phyloP scores from a whole-genome alignment of 2,113 vertebrate species.

The human (Homo sapiens) region GRCh38 chr3:129126001-129126500 shows the following conservation, averaged over 20 bases:
- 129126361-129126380: not conserved
- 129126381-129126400: not conserved
- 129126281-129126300: too few species aligned
- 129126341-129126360: not conserved
- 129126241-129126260: not conserved
- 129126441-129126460: not conserved
- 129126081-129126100: not conserved
- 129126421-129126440: not conserved
- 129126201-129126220: too few species aligned
- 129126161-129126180: not conserved
- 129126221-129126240: too few species aligned
- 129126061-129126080: not conserved
- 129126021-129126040: not conserved
- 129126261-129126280: not conserved
- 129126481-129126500: not conserved
- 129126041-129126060: not conserved
- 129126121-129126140: not conserved
- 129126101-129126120: not conserved
- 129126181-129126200: not conserved
- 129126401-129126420: not conserved
- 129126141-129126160: too few species aligned
- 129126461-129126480: not conserved
- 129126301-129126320: not conserved
- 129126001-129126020: not conserved
- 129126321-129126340: not conserved